Evolutionary conservation across 2,888 invertebrate genomes (phyloP).

Genomic region (Ceramica pisi): DNA sequence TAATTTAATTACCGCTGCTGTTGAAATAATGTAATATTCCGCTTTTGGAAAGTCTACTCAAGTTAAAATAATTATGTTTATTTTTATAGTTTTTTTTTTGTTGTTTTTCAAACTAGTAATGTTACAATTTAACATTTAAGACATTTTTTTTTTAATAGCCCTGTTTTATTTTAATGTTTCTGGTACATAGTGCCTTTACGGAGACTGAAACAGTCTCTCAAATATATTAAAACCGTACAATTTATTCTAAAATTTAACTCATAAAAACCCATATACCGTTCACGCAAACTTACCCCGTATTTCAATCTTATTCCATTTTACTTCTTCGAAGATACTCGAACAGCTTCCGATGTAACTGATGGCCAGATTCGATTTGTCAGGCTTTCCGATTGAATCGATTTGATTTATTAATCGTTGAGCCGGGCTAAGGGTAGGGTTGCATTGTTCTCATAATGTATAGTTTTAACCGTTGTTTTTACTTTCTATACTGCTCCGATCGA

Average conservation of each 20-base stretch:
- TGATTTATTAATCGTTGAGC: constrained; percentile 63
- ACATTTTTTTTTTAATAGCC: neutral
- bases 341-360: constrained; percentile 46
- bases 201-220: neutral
- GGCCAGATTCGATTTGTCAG: constrained; percentile 55
- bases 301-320: constrained; percentile 34
- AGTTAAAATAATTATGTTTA: no score
- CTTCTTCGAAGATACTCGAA: constrained; percentile 35
- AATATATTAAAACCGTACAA: neutral
- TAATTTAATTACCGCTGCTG: neutral
- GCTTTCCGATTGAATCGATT: constrained; percentile 58
- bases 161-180: neutral
- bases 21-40: neutral
- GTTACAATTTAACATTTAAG: neutral
- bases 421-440: constrained; percentile 28
- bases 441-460: constrained; percentile 56
- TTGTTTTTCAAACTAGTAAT: neutral
- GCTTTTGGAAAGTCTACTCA: neutral
- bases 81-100: no score
- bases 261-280: neutral
- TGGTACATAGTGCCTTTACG: neutral
- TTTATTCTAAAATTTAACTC: neutral
- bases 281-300: constrained; percentile 6
- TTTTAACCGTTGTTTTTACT: constrained; percentile 41
- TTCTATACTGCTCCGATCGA: no score